Evolutionary conservation across 1,140 invertebrate species (phyloP).

Genomic region (Antheraea pernyi): DNA sequence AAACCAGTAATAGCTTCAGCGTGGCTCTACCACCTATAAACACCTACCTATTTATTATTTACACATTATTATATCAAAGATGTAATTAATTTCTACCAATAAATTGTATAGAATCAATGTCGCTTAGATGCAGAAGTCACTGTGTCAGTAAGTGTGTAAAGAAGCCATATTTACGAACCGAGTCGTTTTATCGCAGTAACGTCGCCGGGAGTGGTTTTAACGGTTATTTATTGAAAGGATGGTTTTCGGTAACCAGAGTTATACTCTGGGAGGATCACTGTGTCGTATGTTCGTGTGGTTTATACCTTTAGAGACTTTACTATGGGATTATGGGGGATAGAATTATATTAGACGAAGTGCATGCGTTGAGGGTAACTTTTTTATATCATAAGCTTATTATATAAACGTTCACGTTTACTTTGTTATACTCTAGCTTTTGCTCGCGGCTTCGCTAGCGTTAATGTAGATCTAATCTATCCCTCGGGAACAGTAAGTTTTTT

Average conservation of each 20-base stretch:
- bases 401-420: no score
- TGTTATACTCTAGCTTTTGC: no score
- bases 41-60: no score
- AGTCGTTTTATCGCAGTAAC: slow-evolving; percentile 39
- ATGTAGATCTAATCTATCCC: no score
- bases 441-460: no score
- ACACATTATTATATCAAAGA: no score
- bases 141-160: background rate
- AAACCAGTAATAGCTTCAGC: no score
- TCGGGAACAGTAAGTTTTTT: no score
- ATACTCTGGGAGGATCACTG: slow-evolving; percentile 56
- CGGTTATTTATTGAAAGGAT: slow-evolving; percentile 71
- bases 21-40: no score
- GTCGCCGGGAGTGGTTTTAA: slow-evolving; percentile 54
- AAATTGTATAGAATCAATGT: no score
- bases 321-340: background rate
- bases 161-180: background rate
- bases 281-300: slow-evolving; percentile 31
- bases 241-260: slow-evolving; percentile 46
- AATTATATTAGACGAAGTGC: background rate
- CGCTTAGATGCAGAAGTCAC: background rate
- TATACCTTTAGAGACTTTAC: background rate
- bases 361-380: background rate
- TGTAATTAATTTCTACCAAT: no score
- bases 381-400: background rate